Conservation (phyloP, 2,113 vertebrate genomes). For the Catharus minimus region DNA sequence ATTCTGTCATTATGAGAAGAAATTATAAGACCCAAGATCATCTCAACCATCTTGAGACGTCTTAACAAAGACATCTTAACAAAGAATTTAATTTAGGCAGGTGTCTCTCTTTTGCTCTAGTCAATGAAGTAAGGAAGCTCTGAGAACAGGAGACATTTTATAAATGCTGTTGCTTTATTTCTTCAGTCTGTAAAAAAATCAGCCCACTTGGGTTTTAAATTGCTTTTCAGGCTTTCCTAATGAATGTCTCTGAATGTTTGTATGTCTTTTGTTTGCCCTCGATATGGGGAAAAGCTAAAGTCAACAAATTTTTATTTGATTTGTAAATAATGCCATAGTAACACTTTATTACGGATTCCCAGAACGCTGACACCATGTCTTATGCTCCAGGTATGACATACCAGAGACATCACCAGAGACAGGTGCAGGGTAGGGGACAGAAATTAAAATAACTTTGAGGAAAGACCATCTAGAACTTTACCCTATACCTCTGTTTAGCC, state of each 20-base stretch:
- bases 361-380: background rate
- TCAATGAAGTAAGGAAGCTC: background rate
- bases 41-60: background rate
- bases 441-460: background rate
- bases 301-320: slow-evolving; percentile 40
- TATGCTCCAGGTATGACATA: background rate
- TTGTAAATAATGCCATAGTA: slow-evolving; percentile 40
- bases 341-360: background rate
- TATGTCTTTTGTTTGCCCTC: slow-evolving; percentile 38
- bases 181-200: background rate
- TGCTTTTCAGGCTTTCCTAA: slow-evolving; percentile 38
- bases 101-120: slow-evolving; percentile 14
- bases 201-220: slow-evolving; percentile 17
- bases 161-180: slow-evolving; percentile 16
- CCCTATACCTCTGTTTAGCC: slow-evolving; percentile 19
- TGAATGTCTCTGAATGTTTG: slow-evolving; percentile 15
- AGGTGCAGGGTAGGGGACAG: background rate
- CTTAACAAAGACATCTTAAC: background rate
- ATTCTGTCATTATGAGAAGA: background rate
- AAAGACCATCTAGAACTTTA: background rate
- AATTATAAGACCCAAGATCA: background rate
- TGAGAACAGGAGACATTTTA: background rate
- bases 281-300: slow-evolving; percentile 3
- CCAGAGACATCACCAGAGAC: background rate
- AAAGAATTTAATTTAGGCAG: background rate